Conservation (phyloP, 2,113 vertebrate genomes). For the human region DNA sequence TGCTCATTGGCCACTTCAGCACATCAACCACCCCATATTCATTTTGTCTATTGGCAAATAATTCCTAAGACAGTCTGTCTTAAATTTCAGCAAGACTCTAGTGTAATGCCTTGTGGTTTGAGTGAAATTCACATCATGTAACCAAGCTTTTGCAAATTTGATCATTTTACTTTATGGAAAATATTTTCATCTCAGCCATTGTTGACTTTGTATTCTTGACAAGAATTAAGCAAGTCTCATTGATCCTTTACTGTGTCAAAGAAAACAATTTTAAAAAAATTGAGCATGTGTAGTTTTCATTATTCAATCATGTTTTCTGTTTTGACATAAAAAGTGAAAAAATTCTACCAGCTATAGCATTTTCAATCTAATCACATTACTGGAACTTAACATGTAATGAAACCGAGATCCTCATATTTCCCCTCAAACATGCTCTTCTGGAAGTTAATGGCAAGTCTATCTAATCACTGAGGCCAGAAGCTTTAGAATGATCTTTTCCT, state of each 20-base stretch:
- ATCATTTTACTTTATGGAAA: background rate
- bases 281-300: background rate
- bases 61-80: background rate
- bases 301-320: background rate
- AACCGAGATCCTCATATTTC: background rate
- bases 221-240: background rate
- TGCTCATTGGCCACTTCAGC: constrained; percentile 13
- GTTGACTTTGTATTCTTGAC: background rate
- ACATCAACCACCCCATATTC: background rate
- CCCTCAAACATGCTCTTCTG: background rate
- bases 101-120: background rate
- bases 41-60: background rate
- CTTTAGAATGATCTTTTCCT: background rate
- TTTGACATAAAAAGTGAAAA: constrained; percentile 40
- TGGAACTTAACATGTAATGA: background rate
- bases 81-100: background rate
- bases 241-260: background rate
- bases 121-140: background rate
- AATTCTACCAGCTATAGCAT: background rate
- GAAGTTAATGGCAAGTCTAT: background rate
- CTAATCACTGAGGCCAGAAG: background rate
- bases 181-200: background rate
- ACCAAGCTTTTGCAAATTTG: background rate
- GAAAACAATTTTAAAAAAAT: background rate
- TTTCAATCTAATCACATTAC: background rate